phyloP scores from a whole-genome alignment of 2,888 invertebrate genomes.

The Hypolimnas misippus region DNA sequence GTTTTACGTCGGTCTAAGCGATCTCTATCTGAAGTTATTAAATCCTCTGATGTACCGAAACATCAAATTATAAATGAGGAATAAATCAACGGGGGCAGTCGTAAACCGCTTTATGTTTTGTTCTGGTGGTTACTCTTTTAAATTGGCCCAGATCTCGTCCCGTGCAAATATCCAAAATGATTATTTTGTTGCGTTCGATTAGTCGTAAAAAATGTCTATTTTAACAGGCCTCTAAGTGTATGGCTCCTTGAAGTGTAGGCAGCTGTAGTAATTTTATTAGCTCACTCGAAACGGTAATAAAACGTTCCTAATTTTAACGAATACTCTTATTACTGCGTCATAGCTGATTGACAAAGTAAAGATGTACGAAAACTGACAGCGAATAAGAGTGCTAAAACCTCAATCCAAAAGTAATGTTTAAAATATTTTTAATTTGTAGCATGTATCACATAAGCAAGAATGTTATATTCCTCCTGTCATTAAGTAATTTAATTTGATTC shows the following conservation, averaged over 20 bases:
- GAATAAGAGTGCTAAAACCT: no score
- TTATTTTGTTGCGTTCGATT: constrained; percentile 38
- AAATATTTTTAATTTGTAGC: no score
- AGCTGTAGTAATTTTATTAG: constrained; percentile 15
- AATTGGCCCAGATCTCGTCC: constrained; percentile 72
- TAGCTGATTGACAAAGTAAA: not conserved
- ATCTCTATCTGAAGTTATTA: constrained; percentile 80
- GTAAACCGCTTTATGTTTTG: constrained; percentile 82
- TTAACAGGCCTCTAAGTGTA: constrained; percentile 36
- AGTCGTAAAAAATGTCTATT: constrained; percentile 40
- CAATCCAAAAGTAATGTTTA: no score
- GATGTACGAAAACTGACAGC: not conserved
- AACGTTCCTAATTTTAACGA: constrained; percentile 8
- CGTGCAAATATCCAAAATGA: constrained; percentile 56
- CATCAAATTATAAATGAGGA: constrained; percentile 82
- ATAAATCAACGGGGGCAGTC: constrained; percentile 80
- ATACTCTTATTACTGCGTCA: not conserved
- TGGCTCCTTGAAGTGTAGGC: constrained; percentile 23
- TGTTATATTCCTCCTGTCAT: no score
- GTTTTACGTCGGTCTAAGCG: constrained; percentile 79
- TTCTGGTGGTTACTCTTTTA: constrained; percentile 73
- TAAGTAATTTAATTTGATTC: no score
- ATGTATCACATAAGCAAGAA: no score
- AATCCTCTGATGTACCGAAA: constrained; percentile 80
- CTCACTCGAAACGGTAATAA: constrained; percentile 16